Evolutionary conservation across 2,888 invertebrate species (phyloP).

Genomic region (Vannuccia rotundouncinata): DNA sequence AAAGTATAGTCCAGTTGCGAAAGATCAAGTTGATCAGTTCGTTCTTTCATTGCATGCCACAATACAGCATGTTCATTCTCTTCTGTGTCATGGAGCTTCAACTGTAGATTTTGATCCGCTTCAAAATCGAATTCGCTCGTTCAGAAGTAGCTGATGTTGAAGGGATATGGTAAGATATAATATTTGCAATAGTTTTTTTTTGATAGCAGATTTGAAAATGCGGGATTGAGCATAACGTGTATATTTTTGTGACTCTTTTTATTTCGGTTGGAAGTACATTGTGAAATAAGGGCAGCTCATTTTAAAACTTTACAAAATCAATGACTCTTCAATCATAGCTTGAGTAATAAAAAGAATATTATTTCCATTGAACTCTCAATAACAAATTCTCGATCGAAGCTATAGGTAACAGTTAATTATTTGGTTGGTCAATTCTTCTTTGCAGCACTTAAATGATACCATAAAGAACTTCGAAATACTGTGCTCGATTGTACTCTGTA

Average conservation of each 20-base stretch:
- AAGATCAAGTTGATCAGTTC: neutral
- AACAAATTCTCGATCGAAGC: neutral
- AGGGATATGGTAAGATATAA: neutral
- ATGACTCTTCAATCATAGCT: neutral
- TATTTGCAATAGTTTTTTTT: neutral
- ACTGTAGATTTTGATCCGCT: neutral
- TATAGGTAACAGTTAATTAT: neutral
- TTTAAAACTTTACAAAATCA: neutral
- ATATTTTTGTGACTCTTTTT: neutral
- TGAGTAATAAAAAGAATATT: neutral
- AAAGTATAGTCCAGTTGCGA: neutral
- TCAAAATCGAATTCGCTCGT: neutral
- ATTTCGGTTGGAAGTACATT: neutral
- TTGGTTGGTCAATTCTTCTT: neutral
- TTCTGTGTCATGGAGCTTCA: neutral
- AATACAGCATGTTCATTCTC: neutral
- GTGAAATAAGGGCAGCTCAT: neutral
- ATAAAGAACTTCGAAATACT: neutral
- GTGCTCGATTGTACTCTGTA: neutral
- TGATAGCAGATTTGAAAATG: neutral
- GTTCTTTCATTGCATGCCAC: neutral
- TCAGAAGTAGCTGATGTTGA: neutral
- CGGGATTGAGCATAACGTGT: neutral
- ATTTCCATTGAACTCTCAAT: neutral
- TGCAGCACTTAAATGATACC: neutral